These are phyloP conservation scores for Ischnus inquisitorius DNA, from an alignment of 2,888 invertebrate genomes.

Conservation along the genomic window DNA sequence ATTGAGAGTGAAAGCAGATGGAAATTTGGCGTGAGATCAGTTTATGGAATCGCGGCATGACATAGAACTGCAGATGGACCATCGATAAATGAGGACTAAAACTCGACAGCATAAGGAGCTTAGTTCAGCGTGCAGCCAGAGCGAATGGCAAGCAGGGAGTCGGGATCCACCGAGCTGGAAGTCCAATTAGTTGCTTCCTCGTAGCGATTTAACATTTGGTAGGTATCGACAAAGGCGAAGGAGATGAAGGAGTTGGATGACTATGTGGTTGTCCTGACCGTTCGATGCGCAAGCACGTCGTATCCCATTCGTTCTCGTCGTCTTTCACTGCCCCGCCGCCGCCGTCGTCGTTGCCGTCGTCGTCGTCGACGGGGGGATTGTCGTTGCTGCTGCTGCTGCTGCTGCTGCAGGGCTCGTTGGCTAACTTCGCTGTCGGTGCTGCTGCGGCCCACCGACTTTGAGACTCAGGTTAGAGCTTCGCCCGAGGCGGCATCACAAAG, in stretches of 20 bases:
- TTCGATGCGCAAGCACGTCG: slow-evolving; percentile 34
- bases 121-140: slow-evolving; percentile 2
- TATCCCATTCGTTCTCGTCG: slow-evolving; percentile 29
- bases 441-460: slow-evolving; percentile 49
- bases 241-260: slow-evolving; percentile 56
- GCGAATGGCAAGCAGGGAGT: neutral
- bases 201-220: slow-evolving; percentile 45
- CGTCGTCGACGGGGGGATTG: slow-evolving; percentile 9
- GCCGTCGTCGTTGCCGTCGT: slow-evolving; percentile 9
- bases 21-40: neutral
- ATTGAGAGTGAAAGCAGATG: neutral
- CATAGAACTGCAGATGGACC: neutral
- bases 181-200: slow-evolving; percentile 46
- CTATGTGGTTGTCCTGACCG: slow-evolving; percentile 63
- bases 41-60: neutral
- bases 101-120: neutral
- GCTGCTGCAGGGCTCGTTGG: slow-evolving; percentile 56
- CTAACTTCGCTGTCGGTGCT: slow-evolving; percentile 52
- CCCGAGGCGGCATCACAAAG: slow-evolving; percentile 63
- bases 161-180: neutral
- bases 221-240: slow-evolving; percentile 42
- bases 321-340: slow-evolving; percentile 30
- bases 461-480: slow-evolving; percentile 55
- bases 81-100: neutral
- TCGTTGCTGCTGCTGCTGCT: slow-evolving; percentile 20